Percentiles rank a stretch among this genome's conserved stretches.
These are phyloP conservation scores for Sciurus carolinensis DNA, from an alignment of 2,797 vertebrate species.

Conservation along the genomic window DNA sequence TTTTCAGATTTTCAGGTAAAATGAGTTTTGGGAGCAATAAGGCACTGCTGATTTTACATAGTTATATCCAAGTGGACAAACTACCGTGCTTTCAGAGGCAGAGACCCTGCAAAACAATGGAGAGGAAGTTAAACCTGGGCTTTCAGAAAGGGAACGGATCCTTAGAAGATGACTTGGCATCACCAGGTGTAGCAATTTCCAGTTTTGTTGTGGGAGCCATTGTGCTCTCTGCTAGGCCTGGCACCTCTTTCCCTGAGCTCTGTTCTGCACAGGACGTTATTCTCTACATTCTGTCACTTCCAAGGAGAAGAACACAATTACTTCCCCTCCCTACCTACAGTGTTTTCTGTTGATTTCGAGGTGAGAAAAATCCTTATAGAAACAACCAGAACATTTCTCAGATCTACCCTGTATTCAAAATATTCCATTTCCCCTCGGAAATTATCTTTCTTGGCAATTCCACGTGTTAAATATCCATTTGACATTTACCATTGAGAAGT, in stretches of 20 bases:
- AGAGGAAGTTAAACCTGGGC: not conserved
- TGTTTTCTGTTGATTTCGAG: not conserved
- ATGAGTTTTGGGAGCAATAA: constrained; percentile 3
- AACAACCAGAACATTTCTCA: not conserved
- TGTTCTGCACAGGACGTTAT: not conserved
- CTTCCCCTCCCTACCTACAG: not conserved
- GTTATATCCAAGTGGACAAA: not conserved
- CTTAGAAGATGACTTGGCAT: not conserved
- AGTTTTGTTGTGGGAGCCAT: not conserved
- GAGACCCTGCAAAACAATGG: not conserved
- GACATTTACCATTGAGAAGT: not conserved
- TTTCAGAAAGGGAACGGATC: constrained; percentile 34
- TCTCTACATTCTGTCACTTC: not conserved
- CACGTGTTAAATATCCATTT: not conserved
- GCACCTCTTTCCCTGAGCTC: not conserved
- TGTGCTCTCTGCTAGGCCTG: not conserved
- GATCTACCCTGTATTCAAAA: not conserved
- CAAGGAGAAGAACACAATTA: not conserved
- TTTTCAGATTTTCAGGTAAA: not conserved
- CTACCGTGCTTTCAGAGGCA: not conserved
- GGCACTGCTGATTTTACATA: not conserved
- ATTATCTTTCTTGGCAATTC: not conserved
- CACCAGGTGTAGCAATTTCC: not conserved
- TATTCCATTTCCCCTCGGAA: not conserved
- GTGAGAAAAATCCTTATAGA: not conserved